A percentile compares a stretch with the other conserved stretches of the same genome.
Evolutionary conservation across 2,888 invertebrate species (phyloP).

Genomic region (Teinopalpus imperialis): DNA sequence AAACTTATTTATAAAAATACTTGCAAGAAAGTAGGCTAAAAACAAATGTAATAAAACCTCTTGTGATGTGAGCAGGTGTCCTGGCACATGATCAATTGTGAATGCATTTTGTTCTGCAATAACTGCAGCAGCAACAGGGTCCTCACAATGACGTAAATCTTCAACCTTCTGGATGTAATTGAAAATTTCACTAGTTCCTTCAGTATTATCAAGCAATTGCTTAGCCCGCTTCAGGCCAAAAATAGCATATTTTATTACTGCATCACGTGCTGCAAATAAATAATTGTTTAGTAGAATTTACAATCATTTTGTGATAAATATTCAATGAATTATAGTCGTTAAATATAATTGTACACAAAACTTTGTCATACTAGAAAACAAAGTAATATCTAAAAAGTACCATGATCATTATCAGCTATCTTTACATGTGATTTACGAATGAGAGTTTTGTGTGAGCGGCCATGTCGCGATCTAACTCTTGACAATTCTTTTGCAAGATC

Average conservation of each 20-base stretch:
- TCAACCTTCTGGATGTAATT: slow-evolving; percentile 73
- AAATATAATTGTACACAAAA: too few species aligned
- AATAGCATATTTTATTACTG: slow-evolving; percentile 76
- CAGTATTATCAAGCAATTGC: slow-evolving; percentile 57
- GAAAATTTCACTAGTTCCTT: slow-evolving; percentile 60
- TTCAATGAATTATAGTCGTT: too few species aligned
- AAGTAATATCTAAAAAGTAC: slow-evolving; percentile 34
- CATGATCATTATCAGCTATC: slow-evolving; percentile 69
- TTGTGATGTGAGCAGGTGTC: slow-evolving; percentile 83
- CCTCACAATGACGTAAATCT: slow-evolving; percentile 74
- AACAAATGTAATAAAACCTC: too few species aligned
- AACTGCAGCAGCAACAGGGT: slow-evolving; percentile 72
- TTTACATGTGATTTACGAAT: slow-evolving; percentile 84
- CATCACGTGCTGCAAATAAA: slow-evolving; percentile 54
- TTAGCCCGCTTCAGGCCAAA: slow-evolving; percentile 76
- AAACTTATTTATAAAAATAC: too few species aligned
- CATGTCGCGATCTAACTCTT: slow-evolving; percentile 83
- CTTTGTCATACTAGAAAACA: too few species aligned
- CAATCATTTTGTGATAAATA: too few species aligned
- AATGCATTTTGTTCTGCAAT: slow-evolving; percentile 77
- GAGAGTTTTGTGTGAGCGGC: slow-evolving; percentile 88
- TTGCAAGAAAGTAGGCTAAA: too few species aligned
- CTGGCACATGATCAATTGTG: slow-evolving; percentile 86
- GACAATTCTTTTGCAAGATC: slow-evolving; percentile 84
- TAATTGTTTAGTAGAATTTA: slow-evolving; percentile 5